phyloP scores from a whole-genome alignment of 2,888 invertebrate species.

The Adelphocoris suturalis region DNA sequence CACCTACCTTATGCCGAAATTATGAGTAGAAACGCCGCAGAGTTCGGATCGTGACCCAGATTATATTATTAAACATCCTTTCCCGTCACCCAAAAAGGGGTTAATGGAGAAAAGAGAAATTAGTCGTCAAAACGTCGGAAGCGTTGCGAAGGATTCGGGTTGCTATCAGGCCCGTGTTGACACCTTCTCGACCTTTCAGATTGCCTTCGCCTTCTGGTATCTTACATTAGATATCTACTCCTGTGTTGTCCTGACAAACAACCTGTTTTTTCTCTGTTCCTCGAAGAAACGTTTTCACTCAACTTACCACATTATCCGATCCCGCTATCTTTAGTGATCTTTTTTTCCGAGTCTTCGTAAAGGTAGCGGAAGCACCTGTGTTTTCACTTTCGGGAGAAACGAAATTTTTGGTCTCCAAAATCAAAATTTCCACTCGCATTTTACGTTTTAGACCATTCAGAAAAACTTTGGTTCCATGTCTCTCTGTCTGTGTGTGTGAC shows the following conservation, averaged over 20 bases:
- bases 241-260: background rate
- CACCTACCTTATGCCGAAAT: background rate
- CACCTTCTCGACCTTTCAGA: constrained; percentile 16
- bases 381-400: too few relatives aligned
- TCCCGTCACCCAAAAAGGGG: background rate
- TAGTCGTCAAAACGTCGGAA: constrained; percentile 32
- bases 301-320: background rate
- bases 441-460: too few relatives aligned
- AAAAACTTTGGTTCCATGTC: too few relatives aligned
- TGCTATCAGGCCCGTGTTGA: background rate
- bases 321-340: background rate
- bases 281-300: background rate
- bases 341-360: too few relatives aligned
- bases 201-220: background rate
- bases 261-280: background rate
- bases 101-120: constrained; percentile 21
- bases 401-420: too few relatives aligned
- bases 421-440: too few relatives aligned
- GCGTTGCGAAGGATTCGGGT: background rate
- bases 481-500: too few relatives aligned
- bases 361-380: too few relatives aligned
- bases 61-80: constrained; percentile 39
- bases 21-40: background rate
- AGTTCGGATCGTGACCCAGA: background rate
- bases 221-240: background rate